These are phyloP conservation scores for Phrynocephalus vlangalii DNA, from an alignment of 2,797 vertebrate species.

Conservation along the genomic window DNA sequence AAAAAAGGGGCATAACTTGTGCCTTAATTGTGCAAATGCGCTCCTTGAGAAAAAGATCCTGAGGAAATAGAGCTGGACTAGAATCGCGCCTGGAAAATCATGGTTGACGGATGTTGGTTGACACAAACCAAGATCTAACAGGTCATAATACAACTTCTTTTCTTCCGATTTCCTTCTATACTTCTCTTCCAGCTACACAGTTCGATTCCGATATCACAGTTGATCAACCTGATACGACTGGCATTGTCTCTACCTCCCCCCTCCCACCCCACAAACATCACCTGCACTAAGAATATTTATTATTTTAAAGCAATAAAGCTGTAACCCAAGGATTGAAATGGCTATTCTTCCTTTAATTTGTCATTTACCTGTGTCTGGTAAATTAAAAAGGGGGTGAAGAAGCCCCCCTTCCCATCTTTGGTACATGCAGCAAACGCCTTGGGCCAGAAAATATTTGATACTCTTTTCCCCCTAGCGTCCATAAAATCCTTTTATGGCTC, in stretches of 20 bases:
- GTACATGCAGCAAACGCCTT: constrained; percentile 42
- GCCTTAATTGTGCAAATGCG: no score
- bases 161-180: no score
- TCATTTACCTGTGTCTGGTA: constrained; percentile 69
- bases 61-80: no score
- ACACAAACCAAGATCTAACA: no score
- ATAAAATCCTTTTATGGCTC: constrained; percentile 60
- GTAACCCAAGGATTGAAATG: constrained; percentile 56
- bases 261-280: background rate
- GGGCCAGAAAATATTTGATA: constrained; percentile 53
- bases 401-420: constrained; percentile 44
- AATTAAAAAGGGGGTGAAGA: constrained; percentile 68
- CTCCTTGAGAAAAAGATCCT: no score
- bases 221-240: no score
- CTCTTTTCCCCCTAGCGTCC: constrained; percentile 55
- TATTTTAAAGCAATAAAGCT: constrained; percentile 51
- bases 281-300: constrained; percentile 29
- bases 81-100: no score
- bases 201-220: no score
- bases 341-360: constrained; percentile 59
- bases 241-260: background rate
- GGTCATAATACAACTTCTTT: no score
- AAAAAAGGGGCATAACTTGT: no score
- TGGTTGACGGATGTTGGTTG: no score
- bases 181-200: no score